Conservation (phyloP, 2,797 vertebrate species). For the Enteromius treurensis region DNA sequence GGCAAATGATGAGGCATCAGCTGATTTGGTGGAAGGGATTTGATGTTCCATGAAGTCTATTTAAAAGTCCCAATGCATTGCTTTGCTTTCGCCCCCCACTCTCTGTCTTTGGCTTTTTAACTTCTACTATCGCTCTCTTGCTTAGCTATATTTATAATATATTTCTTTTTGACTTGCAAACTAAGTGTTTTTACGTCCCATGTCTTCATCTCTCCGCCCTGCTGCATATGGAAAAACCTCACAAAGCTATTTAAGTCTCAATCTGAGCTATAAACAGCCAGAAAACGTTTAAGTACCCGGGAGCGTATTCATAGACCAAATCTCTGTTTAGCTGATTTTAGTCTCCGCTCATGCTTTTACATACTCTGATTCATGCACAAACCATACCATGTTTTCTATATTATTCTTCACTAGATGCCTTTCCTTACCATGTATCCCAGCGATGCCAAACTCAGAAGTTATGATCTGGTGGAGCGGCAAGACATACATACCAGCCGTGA, state of each 20-base stretch:
- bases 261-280: constrained; percentile 35
- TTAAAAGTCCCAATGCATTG: constrained; percentile 71
- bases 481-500: neutral
- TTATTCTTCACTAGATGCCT: neutral
- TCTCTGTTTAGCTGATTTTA: constrained; percentile 22
- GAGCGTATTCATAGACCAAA: constrained; percentile 7
- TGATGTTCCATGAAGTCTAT: constrained; percentile 80
- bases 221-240: constrained; percentile 6
- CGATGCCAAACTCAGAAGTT: neutral
- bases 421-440: constrained; percentile 6
- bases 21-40: constrained; percentile 80
- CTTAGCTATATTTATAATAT: constrained; percentile 50
- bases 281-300: constrained; percentile 4
- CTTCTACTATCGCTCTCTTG: constrained; percentile 33
- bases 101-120: constrained; percentile 48
- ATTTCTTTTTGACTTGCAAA: neutral
- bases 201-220: neutral
- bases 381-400: constrained; percentile 19
- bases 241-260: constrained; percentile 35
- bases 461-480: neutral
- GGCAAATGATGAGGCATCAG: constrained; percentile 77
- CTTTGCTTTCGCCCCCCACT: constrained; percentile 33
- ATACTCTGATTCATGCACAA: constrained; percentile 6
- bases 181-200: neutral
- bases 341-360: neutral